Percentiles rank a stretch among this genome's conserved stretches.
Conservation (phyloP, 2,797 vertebrate genomes). For the Chelon labrosus region DNA sequence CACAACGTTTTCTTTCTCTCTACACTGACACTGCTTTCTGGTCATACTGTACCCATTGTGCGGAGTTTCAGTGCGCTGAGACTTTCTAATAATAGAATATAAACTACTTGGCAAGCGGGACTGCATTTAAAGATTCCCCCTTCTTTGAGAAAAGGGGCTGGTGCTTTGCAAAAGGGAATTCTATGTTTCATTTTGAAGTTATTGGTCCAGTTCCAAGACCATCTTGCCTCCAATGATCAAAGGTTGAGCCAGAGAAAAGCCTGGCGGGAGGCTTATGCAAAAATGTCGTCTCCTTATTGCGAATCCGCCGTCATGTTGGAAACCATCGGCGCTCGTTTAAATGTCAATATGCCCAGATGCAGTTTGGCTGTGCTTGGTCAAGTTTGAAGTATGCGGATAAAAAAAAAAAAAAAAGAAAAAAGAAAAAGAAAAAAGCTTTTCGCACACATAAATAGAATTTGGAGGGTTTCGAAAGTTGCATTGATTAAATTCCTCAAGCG, state of each 20-base stretch:
- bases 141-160: conserved; percentile 71
- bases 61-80: conserved; percentile 42
- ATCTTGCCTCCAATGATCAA: conserved; percentile 86
- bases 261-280: conserved; percentile 83
- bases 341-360: conserved; percentile 78
- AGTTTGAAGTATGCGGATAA: conserved; percentile 76
- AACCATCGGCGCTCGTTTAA: conserved; percentile 74
- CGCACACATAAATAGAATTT: conserved; percentile 56
- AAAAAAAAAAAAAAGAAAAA: conserved; percentile 13
- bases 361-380: conserved; percentile 78
- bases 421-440: conserved; percentile 39
- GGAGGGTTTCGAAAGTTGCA: conserved; percentile 61
- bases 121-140: conserved; percentile 80
- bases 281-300: conserved; percentile 81
- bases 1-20: conserved; percentile 48
- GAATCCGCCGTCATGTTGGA: conserved; percentile 66
- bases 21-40: conserved; percentile 57
- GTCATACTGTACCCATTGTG: conserved; percentile 78
- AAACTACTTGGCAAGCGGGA: conserved; percentile 71
- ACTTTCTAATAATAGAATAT: conserved; percentile 80
- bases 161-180: conserved; percentile 75
- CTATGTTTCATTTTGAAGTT: conserved; percentile 86
- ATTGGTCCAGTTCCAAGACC: conserved; percentile 85
- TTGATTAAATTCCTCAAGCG: conserved; percentile 61
- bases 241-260: conserved; percentile 82